Evolutionary conservation across 2,888 invertebrate genomes (phyloP), one percentile per base, ranked within the genome.

Genomic region (Epinotia ramella): DNA sequence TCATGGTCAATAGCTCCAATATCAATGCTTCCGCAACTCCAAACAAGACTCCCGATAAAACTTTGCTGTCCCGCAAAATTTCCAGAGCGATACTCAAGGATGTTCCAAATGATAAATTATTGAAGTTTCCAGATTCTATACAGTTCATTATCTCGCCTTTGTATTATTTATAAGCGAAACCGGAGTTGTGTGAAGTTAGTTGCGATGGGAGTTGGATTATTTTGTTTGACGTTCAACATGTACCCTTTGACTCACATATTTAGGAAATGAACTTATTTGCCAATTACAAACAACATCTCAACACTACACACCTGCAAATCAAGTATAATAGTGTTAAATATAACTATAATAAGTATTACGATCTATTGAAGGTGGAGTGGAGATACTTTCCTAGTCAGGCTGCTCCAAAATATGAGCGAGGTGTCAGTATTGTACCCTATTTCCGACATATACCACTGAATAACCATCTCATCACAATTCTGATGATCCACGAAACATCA

Each of bases 31-130:
- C 72, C 64, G 44, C 67, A 71, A 76, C 70, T 71, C 71, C 65
- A 76, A 72, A 76, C 71, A 77, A 78, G 70, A 40, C 73, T 56
- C 68, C 76, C 49, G 78, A 79, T 78, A 73, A 78, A 91, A 90
- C 86, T 91, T 89, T 79, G 83, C 81, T 86, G 85, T 85, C 84
- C 84, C 82, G 81, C 83, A 82, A 87, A 89, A 86, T 85, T 87
- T 81, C 83, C 84, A 85, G 80, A 80, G 80, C 84, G 85, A 88
- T 87, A 87, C 84, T 84, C 82, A 78, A 78, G 81, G 81, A 82
- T 82, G 81, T 81, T 82, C 82, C 81, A 84, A 89, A 89, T 91
- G 91, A 92, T 91, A 90, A 91, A 92, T 92, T 90, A 89, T 87
- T 86, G 81, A 89, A 91, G 88, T 91, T 90, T 82, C 81, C 82